A percentile compares a stretch with the other conserved stretches of the same genome.
Evolutionary conservation across 1,140 invertebrate species (phyloP).

Genomic region (Drosophila tani): DNA sequence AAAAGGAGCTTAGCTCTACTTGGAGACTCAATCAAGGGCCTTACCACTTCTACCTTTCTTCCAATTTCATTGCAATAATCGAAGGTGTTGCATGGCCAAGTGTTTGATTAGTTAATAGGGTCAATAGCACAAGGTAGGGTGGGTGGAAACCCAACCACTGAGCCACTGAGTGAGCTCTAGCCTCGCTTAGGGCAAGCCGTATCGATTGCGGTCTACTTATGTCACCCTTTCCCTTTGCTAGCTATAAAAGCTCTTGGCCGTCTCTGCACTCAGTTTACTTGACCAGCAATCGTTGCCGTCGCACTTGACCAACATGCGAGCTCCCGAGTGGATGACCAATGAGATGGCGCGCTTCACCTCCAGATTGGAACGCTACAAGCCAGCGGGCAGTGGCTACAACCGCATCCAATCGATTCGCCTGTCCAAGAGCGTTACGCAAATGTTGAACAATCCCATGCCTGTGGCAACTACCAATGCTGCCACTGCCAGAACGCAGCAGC

Average conservation of each 20-base stretch:
- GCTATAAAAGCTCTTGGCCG: slow-evolving; percentile 61
- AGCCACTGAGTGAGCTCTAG: slow-evolving; percentile 33
- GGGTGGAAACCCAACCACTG: slow-evolving; percentile 56
- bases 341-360: slow-evolving; percentile 74
- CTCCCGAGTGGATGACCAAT: slow-evolving; percentile 78
- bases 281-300: slow-evolving; percentile 12
- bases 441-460: slow-evolving; percentile 80
- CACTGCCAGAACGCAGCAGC: slow-evolving; percentile 9
- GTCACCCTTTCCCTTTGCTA: slow-evolving; percentile 18
- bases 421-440: slow-evolving; percentile 80
- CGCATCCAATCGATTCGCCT: slow-evolving; percentile 78
- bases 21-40: too few relatives aligned
- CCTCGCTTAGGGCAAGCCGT: slow-evolving; percentile 57
- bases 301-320: slow-evolving; percentile 56
- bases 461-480: slow-evolving; percentile 2
- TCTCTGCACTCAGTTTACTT: slow-evolving; percentile 55
- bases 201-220: slow-evolving; percentile 63
- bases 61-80: slow-evolving; percentile 60
- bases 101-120: slow-evolving; percentile 66
- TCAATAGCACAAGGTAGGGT: slow-evolving; percentile 50
- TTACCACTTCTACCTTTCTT: too few relatives aligned
- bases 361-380: slow-evolving; percentile 77
- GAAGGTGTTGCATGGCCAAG: slow-evolving; percentile 51
- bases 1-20: too few relatives aligned
- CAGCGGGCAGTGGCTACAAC: slow-evolving; percentile 72